Conservation (phyloP, 1,140 invertebrate species). For the Leguminivora glycinivorella region DNA sequence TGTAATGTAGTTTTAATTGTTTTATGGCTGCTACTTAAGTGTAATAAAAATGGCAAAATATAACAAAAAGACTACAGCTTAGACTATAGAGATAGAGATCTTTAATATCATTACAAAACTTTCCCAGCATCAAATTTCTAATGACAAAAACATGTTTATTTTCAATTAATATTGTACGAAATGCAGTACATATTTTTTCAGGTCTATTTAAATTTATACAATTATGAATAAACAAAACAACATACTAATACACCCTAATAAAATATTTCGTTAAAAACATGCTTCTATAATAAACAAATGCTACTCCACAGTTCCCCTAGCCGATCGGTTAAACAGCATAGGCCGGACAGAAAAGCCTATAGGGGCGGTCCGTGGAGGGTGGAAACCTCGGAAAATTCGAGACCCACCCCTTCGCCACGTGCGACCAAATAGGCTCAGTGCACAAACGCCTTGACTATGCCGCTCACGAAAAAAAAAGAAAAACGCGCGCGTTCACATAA, state of each 20-base stretch:
- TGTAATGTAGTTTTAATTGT: not conserved
- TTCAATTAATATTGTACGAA: too few relatives aligned
- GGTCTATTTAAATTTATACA: too few relatives aligned
- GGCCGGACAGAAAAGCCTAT: conserved; percentile 79
- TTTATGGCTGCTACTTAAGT: not conserved
- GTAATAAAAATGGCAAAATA: not conserved
- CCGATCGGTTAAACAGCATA: conserved; percentile 77
- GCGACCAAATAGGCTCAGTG: conserved; percentile 71
- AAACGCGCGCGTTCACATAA: conserved; percentile 41
- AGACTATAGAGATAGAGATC: too few relatives aligned
- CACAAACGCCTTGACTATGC: conserved; percentile 70
- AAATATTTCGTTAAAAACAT: too few relatives aligned
- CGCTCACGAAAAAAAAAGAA: conserved; percentile 65
- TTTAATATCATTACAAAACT: too few relatives aligned
- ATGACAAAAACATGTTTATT: too few relatives aligned
- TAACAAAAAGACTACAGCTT: not conserved
- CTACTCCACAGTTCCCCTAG: conserved; percentile 58
- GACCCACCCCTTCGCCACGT: conserved; percentile 72
- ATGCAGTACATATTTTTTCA: too few relatives aligned
- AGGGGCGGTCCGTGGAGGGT: conserved; percentile 77
- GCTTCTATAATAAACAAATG: conserved; percentile 39
- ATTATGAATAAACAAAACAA: too few relatives aligned
- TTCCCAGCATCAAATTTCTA: too few relatives aligned
- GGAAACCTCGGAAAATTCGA: conserved; percentile 78
- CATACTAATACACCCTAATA: conserved; percentile 26